Conservation (phyloP, 2,797 vertebrate genomes). For the Rhodeus uyekii region DNA sequence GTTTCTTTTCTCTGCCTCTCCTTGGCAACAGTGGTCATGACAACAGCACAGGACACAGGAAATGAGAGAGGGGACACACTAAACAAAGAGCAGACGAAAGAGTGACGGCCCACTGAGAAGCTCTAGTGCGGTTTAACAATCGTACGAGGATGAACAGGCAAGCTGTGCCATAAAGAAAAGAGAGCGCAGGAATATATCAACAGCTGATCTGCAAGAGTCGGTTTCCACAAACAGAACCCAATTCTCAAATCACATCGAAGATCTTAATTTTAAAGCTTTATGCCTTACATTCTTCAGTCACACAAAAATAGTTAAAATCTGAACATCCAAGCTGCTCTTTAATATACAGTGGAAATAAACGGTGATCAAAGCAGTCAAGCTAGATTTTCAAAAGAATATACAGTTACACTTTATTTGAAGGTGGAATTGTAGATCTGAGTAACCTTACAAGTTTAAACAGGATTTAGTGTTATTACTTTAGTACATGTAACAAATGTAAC, state of each 20-base stretch:
- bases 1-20: slow-evolving; percentile 74
- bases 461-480: background rate
- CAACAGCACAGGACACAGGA: slow-evolving; percentile 71
- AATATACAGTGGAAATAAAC: background rate
- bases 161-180: background rate
- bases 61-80: slow-evolving; percentile 60
- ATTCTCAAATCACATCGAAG: background rate
- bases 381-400: background rate
- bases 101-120: slow-evolving; percentile 36
- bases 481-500: background rate
- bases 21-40: slow-evolving; percentile 78
- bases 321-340: background rate
- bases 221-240: background rate
- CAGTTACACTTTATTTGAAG: background rate
- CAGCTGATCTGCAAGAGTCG: background rate
- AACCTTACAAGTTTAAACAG: no score
- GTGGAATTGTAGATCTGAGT: no score
- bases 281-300: background rate
- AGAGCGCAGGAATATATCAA: background rate
- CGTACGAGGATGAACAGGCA: background rate
- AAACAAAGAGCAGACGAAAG: slow-evolving; percentile 52
- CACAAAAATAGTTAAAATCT: background rate
- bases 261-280: background rate
- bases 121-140: background rate
- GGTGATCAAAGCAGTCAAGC: background rate